Base-by-base conservation (phyloP, 2,888 invertebrate genomes). In the Lydus trimaculatus region DNA sequence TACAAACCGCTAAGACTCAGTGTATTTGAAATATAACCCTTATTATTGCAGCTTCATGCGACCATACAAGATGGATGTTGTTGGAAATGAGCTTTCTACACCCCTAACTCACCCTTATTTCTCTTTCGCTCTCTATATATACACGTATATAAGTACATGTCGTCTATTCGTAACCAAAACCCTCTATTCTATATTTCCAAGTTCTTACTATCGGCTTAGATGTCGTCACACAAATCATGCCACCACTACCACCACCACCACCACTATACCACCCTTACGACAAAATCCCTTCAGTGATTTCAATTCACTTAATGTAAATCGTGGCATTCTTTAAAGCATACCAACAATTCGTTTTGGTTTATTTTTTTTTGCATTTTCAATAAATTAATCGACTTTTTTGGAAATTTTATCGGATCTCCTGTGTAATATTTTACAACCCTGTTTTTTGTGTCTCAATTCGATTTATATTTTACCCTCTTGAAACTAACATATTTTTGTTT, bases 21-120 rank as follows among this genome's bases (percentile, higher is more conserved):
- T 63, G 75, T 76, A 75, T 79, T 73, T 83, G 81, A 83, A 80
- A 82, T 83, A 83, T 83, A 76, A 79, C 81, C 80, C 78, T 83
- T 84, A 84, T 83, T 84, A 83, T 83, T 84, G 83, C 83, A 79
- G 79, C 81, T 80, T 80, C 79, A 79, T 79, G 80, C 78, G 80
- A 82, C 82, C 82, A 82, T 82, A 81, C 81, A 83, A 84, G 83
- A 84, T 82, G 80, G 78, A 84, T 83, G 82, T 78, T 79, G 80
- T 79, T 78, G 78, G 78, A 83, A 83, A 83, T 83, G 83, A 84
- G 82, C 80, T 82, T 79, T 79, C 79, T 76, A 64, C 71, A 72
- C 71, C 70, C 67, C 63, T 31, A 28, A 61, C 61, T 43, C 23
- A 15, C 28, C 62, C 61, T 31, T 59, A 43, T 31, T 17, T 20